A percentile compares a stretch with the other conserved stretches of the same genome.
Conservation (phyloP, 2,888 invertebrate genomes). For the Elmis aenea region DNA sequence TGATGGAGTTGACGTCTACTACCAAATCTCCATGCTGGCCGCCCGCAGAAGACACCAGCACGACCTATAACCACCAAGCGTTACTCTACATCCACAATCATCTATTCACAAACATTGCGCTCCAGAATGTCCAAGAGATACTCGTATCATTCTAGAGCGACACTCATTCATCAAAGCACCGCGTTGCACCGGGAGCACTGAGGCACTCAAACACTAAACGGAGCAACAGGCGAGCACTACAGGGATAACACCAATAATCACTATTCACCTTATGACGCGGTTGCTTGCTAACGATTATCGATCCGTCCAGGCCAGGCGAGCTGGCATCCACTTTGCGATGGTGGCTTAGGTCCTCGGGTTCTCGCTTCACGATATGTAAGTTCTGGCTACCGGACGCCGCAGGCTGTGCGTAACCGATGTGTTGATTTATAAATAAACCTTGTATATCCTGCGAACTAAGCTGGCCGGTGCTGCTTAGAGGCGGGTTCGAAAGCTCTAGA, state of each 20-base stretch:
- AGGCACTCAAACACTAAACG: conserved; percentile 11
- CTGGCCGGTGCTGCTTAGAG: conserved; percentile 49
- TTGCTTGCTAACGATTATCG: conserved; percentile 53
- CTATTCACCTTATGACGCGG: conserved; percentile 54
- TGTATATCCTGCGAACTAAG: conserved; percentile 57
- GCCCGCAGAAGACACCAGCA: conserved; percentile 46
- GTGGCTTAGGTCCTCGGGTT: conserved; percentile 75
- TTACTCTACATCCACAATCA: conserved; percentile 19
- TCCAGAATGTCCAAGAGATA: conserved; percentile 14
- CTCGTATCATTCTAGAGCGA: conserved; percentile 14
- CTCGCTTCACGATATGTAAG: conserved; percentile 66
- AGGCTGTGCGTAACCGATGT: conserved; percentile 55
- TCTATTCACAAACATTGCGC: conserved; percentile 13
- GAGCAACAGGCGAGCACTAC: conserved; percentile 24
- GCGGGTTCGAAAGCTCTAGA: conserved; percentile 49
- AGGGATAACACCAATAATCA: conserved; percentile 14
- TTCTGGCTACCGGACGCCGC: conserved; percentile 44
- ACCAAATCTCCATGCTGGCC: conserved; percentile 45
- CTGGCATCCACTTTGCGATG: conserved; percentile 60
- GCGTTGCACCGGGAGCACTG: conserved; percentile 5
- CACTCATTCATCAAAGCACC: conserved; percentile 9
- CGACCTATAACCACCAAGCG: conserved; percentile 45
- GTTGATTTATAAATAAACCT: conserved; percentile 55
- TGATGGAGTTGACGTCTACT: conserved; percentile 53
- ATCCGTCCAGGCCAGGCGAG: conserved; percentile 52